Conservation (phyloP, 1,140 invertebrate genomes). For the Oryctes rhinoceros region DNA sequence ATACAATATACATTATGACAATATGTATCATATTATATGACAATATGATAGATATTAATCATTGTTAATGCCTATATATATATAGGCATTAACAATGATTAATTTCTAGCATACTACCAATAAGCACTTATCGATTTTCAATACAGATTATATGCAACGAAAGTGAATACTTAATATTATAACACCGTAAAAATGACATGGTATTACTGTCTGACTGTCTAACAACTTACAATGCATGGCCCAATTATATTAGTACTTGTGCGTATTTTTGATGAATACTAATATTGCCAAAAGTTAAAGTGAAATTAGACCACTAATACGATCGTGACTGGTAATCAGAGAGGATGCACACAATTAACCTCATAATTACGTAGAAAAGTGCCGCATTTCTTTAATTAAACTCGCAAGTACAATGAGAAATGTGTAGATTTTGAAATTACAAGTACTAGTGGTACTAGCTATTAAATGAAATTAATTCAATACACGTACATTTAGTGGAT, state of each 20-base stretch:
- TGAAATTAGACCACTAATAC: neutral
- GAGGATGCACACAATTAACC: neutral
- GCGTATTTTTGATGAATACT: conserved; percentile 8
- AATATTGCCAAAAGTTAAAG: neutral
- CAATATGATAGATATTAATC: too few species aligned
- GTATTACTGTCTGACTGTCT: neutral
- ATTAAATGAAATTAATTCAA: too few species aligned
- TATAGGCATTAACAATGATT: too few species aligned
- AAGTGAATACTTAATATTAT: conserved; percentile 7
- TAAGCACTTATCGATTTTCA: neutral
- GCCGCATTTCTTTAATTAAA: too few species aligned
- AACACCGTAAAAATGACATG: neutral
- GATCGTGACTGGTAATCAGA: neutral
- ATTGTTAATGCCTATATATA: too few species aligned
- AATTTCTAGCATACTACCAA: neutral
- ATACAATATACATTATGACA: neutral
- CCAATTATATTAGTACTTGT: neutral
- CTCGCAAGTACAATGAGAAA: too few species aligned
- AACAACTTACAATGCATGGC: neutral
- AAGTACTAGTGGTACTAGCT: too few species aligned
- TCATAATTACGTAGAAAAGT: neutral
- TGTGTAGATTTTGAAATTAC: too few species aligned
- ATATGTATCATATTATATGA: too few species aligned
- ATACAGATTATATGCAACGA: neutral
- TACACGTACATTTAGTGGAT: too few species aligned